Conservation (phyloP, 2,113 vertebrate species). For the Zosterops pallidus region DNA sequence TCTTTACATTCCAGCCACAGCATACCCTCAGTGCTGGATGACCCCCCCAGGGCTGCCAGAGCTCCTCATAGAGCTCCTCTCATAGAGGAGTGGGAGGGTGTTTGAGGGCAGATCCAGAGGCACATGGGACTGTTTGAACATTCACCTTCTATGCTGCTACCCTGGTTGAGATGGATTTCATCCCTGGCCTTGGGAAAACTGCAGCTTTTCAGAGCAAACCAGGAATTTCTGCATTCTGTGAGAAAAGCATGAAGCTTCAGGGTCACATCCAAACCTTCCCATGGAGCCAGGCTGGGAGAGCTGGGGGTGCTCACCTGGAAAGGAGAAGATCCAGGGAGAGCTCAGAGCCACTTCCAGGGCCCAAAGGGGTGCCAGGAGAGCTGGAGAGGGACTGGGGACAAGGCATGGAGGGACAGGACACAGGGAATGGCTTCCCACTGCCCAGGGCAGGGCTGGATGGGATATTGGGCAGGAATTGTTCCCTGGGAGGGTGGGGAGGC, state of each 20-base stretch:
- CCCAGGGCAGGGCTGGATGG: not conserved
- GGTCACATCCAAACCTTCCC: not conserved
- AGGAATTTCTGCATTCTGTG: not conserved
- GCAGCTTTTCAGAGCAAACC: not conserved
- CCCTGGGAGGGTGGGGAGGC: not conserved
- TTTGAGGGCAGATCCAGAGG: not conserved
- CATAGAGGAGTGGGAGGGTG: too few relatives aligned
- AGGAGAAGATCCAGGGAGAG: not conserved
- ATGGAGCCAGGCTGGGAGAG: not conserved
- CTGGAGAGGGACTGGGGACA: not conserved
- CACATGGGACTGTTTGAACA: not conserved
- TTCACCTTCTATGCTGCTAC: not conserved
- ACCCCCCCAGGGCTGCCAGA: not conserved
- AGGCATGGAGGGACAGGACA: not conserved
- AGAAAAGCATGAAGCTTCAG: not conserved
- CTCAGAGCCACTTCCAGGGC: not conserved
- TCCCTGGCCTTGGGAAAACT: not conserved
- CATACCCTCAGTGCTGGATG: not conserved
- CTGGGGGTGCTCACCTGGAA: fast-evolving
- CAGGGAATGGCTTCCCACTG: not conserved
- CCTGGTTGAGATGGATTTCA: not conserved
- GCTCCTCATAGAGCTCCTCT: not conserved
- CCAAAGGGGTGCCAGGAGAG: not conserved
- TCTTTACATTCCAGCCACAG: too few relatives aligned
- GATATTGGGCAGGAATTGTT: not conserved